Base-by-base conservation (phyloP, 2,888 invertebrate genomes). In the Andrena chrysosceles region DNA sequence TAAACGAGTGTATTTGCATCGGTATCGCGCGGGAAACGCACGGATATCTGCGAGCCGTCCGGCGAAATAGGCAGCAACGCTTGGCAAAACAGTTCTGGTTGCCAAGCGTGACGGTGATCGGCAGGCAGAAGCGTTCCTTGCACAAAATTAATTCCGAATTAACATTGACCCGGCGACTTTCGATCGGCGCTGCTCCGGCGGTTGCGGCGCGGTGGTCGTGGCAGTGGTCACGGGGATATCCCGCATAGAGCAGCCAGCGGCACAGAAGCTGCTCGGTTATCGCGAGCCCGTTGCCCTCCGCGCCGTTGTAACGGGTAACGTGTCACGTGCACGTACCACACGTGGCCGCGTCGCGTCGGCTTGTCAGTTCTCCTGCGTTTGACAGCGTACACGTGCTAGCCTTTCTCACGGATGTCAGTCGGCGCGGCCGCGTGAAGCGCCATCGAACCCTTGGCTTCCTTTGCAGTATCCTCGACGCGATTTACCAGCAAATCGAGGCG, bases 331-430 rank as follows among this genome's bases (percentile, higher is more conserved):
- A 91, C 83, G 77, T 74, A 80, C 79, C 77, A 74, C 87, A 81
- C 84, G 83, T 85, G 86, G 78, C 73, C 23, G 62, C 23, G 62
- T 62, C 82, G 81, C 26, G 62, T 62, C 82, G 81, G 85, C 69
- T 70, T 86, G 84, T 89, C 89, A 83, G 77, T 63, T 66, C 89
- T 90, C 89, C 89, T 91, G 91, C 85, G 83, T 83, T 85, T 90
- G 91, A 91, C 91, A 91, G 85, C 81, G 74, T 85, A 85, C 91
- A 89, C 90, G 91, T 89, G 91, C 89, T 82, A 82, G 76, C 86
- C 86, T 90, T 90, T 91, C 91, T 89, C 90, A 86, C 86, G 88
- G 72, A 83, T 67, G 84, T 87, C 88, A 77, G 64, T 75, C 74
- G 66, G 73, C 84, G 64, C 48, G 56, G n/a, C 20, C 64, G 56